A percentile compares a stretch with the other conserved stretches of the same genome.
These are phyloP conservation scores for Halocynthia roretzi DNA, from an alignment of 23 tunicate genomes.

Conservation along the genomic window DNA sequence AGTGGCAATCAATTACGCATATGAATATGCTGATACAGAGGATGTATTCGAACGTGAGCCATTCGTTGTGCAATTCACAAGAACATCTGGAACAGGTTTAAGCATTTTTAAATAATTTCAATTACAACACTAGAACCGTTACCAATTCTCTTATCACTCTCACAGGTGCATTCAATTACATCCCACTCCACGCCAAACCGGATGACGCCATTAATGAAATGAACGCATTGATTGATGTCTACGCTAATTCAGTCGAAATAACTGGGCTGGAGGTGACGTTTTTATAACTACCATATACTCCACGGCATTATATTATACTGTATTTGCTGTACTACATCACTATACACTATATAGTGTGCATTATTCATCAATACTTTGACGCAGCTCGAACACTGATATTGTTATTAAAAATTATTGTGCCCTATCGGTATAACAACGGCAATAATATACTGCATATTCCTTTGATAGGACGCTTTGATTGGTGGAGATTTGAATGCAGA, in stretches of 20 bases:
- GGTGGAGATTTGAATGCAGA: slow-evolving; percentile 97
- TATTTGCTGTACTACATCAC: too few species aligned
- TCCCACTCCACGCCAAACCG: slow-evolving; percentile 78
- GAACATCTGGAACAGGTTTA: slow-evolving; percentile 13
- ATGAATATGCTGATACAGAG: slow-evolving; percentile 47
- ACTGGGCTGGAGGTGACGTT: slow-evolving; percentile 15
- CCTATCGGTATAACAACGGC: too few species aligned
- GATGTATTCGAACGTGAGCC: slow-evolving; percentile 94
- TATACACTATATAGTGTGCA: too few species aligned
- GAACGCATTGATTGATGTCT: slow-evolving; percentile 53
- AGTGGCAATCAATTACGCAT: slow-evolving; percentile 24
- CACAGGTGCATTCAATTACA: slow-evolving; percentile 28
- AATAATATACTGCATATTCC: not conserved
- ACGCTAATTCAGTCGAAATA: slow-evolving; percentile 19
- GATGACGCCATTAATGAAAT: slow-evolving; percentile 84
- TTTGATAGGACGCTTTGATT: slow-evolving; percentile 56
- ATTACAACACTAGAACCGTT: not conserved
- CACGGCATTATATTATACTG: too few species aligned
- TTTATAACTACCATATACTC: too few species aligned
- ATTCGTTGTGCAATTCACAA: slow-evolving; percentile 53
- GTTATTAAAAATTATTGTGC: too few species aligned
- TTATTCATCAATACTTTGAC: too few species aligned
- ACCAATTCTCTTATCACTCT: not conserved
- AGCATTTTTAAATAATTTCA: not conserved
- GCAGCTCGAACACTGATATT: too few species aligned